Conservation (phyloP, 1,140 invertebrate genomes). For the Drosophila grimshawi region DNA sequence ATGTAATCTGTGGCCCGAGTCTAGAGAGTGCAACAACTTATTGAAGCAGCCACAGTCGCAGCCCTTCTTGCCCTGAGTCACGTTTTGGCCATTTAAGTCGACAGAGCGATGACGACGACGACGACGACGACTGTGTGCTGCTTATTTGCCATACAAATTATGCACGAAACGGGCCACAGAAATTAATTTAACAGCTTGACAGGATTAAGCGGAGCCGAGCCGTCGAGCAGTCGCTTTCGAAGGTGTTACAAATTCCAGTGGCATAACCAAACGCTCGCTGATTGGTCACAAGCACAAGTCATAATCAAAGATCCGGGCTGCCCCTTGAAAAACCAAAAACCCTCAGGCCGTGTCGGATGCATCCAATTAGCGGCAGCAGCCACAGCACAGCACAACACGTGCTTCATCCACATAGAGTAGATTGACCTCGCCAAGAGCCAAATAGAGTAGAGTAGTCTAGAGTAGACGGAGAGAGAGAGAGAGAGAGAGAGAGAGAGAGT, state of each 20-base stretch:
- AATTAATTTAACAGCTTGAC: conserved; percentile 82
- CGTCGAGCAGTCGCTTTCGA: conserved; percentile 1
- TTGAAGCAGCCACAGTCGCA: background rate
- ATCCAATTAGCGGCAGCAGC: conserved; percentile 41
- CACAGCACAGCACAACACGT: conserved; percentile 29
- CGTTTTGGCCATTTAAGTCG: conserved; percentile 44
- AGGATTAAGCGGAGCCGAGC: conserved; percentile 58
- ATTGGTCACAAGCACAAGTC: conserved; percentile 73
- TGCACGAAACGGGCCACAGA: conserved; percentile 44
- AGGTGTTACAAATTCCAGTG: conserved; percentile 51
- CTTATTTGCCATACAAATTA: conserved; percentile 50
- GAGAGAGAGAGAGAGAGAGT: background rate
- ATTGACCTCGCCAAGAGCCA: conserved; percentile 33
- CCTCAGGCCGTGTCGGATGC: conserved; percentile 40
- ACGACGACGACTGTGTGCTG: background rate
- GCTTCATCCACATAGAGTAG: conserved; percentile 22
- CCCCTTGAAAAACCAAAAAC: conserved; percentile 6
- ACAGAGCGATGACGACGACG: background rate
- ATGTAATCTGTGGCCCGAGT: background rate
- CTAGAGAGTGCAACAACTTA: background rate
- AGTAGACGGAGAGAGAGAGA: too few relatives aligned
- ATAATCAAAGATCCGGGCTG: conserved; percentile 46
- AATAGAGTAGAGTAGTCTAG: background rate
- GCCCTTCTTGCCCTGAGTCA: conserved; percentile 34
- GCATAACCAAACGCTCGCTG: conserved; percentile 49